A percentile compares a stretch with the other conserved stretches of the same genome.
Conservation (phyloP, 2,888 invertebrate species). For the Tetrapedia diversipes region DNA sequence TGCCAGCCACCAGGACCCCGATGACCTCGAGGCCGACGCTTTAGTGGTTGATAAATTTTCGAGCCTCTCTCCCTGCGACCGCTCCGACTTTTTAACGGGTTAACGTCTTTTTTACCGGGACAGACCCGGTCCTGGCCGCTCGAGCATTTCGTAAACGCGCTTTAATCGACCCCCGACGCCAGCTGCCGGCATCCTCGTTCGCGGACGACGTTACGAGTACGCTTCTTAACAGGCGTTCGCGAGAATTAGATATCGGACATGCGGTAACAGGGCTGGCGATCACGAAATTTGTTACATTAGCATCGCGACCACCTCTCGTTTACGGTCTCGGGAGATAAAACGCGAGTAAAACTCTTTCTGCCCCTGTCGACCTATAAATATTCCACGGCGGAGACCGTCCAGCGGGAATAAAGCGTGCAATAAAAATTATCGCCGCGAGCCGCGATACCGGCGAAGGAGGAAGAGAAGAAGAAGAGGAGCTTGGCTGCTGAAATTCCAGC, state of each 20-base stretch:
- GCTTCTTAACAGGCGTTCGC: not conserved
- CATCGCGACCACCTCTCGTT: slow-evolving; percentile 19
- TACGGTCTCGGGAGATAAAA: slow-evolving; percentile 26
- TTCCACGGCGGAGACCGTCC: not conserved
- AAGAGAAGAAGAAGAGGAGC: not conserved
- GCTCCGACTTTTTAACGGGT: not conserved
- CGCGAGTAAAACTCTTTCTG: slow-evolving; percentile 31
- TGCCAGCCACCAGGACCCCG: not conserved
- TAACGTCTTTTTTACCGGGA: slow-evolving; percentile 24
- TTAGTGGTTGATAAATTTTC: slow-evolving; percentile 19
- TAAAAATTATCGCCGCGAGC: slow-evolving; percentile 44
- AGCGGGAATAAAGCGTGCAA: slow-evolving; percentile 32
- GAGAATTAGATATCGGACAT: slow-evolving; percentile 34
- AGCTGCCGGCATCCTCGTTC: too few species aligned
- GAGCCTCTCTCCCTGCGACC: not conserved
- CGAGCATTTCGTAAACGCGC: slow-evolving; percentile 19
- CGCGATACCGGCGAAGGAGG: not conserved
- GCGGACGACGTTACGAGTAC: not conserved
- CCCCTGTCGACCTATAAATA: slow-evolving; percentile 41
- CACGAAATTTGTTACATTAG: slow-evolving; percentile 45
- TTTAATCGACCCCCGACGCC: slow-evolving; percentile 28
- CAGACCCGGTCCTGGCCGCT: not conserved
- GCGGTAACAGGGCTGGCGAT: slow-evolving; percentile 4
- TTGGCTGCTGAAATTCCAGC: slow-evolving; percentile 42
- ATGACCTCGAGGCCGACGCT: slow-evolving; percentile 23